Percentiles rank a stretch among this genome's conserved stretches.
phyloP scores from a whole-genome alignment of 2,888 invertebrate species.

The Drosophila setosimentum region DNA sequence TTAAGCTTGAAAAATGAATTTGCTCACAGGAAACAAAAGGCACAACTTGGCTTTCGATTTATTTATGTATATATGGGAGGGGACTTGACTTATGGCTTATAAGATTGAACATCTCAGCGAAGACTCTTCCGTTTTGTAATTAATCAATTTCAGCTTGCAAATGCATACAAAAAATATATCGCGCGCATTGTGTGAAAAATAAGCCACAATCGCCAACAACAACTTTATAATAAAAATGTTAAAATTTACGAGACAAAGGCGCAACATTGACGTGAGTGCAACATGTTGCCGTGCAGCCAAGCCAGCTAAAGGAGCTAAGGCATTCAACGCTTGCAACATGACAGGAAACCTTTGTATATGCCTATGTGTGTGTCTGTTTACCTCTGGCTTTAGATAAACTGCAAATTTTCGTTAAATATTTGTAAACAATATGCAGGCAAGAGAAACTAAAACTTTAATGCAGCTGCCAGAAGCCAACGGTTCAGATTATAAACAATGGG shows the following conservation, averaged over 20 bases:
- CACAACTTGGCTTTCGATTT: slow-evolving; percentile 12
- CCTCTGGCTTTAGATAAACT: slow-evolving; percentile 51
- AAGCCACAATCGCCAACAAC: slow-evolving; percentile 18
- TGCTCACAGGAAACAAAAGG: slow-evolving; percentile 18
- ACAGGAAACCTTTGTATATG: slow-evolving; percentile 19
- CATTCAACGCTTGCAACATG: slow-evolving; percentile 30
- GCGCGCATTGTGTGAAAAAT: slow-evolving; percentile 67
- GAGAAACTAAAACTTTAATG: slow-evolving; percentile 51
- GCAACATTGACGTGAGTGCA: slow-evolving; percentile 68
- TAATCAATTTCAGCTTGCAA: slow-evolving; percentile 71
- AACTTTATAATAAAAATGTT: slow-evolving; percentile 73
- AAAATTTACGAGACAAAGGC: slow-evolving; percentile 76
- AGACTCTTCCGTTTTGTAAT: slow-evolving; percentile 70
- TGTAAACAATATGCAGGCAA: slow-evolving; percentile 58
- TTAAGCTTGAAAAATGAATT: slow-evolving; percentile 63
- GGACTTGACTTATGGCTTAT: slow-evolving; percentile 5
- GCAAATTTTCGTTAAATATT: slow-evolving; percentile 71
- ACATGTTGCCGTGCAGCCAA: slow-evolving; percentile 61
- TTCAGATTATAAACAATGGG: slow-evolving; percentile 45
- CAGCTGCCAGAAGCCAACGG: slow-evolving; percentile 59
- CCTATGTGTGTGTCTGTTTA: slow-evolving; percentile 23
- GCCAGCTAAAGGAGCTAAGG: slow-evolving; percentile 19
- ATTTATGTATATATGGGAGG: slow-evolving; percentile 1
- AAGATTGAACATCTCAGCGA: neutral
- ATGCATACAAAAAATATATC: slow-evolving; percentile 68